A percentile compares a stretch with the other conserved stretches of the same genome.
These are phyloP conservation scores for Drepanosiphum platanoidis DNA, from an alignment of 2,888 invertebrate species.

Conservation along the genomic window DNA sequence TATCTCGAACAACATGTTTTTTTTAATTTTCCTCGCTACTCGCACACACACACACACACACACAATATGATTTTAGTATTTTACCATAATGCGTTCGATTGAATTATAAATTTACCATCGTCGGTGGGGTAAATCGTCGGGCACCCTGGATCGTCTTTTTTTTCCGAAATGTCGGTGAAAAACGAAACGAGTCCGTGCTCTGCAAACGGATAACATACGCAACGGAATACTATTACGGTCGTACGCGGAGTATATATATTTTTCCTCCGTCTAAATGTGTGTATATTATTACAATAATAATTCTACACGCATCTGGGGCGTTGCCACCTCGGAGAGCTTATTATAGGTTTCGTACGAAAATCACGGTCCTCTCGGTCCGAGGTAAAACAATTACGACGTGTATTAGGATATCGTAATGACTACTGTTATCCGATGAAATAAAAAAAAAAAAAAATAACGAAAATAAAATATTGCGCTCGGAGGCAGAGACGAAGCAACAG, in stretches of 20 bases:
- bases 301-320: conserved; percentile 15
- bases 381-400: conserved; percentile 41
- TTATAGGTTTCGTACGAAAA: conserved; percentile 47
- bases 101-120: too few relatives aligned
- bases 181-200: not conserved
- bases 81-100: too few relatives aligned
- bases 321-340: conserved; percentile 6
- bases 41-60: too few relatives aligned
- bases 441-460: conserved; percentile 2
- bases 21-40: not conserved
- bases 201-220: not conserved
- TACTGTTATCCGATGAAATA: conserved; percentile 46
- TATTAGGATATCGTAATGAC: conserved; percentile 39
- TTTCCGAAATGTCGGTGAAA: not conserved
- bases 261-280: not conserved
- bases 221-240: not conserved
- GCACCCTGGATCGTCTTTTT: not conserved
- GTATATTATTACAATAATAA: not conserved
- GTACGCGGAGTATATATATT: not conserved
- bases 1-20: conserved; percentile 1
- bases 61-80: not conserved
- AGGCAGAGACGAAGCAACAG: not conserved
- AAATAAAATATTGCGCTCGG: not conserved
- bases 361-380: conserved; percentile 27
- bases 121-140: not conserved